A percentile compares a stretch with the other conserved stretches of the same genome.
These are phyloP conservation scores for Sinocyclocheilus anshuiensis DNA, from an alignment of 2,113 vertebrate genomes.

Conservation along the genomic window DNA sequence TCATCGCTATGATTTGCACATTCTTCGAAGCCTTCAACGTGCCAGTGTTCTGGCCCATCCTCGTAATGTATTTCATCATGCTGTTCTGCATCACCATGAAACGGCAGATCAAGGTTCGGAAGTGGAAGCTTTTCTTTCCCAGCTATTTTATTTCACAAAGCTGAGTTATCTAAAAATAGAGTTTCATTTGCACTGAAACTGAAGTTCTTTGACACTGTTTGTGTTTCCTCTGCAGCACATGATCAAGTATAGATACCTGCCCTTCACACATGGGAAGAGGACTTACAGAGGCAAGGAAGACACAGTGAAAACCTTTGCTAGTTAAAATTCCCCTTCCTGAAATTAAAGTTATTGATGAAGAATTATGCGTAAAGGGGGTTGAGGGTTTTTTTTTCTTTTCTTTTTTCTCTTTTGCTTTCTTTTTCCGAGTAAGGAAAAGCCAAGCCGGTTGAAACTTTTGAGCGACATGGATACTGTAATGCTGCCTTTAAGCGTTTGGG, in stretches of 20 bases:
- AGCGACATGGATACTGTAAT: constrained; percentile 81
- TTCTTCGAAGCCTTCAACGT: constrained; percentile 99
- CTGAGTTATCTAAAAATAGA: background rate
- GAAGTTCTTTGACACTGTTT: constrained; percentile 13
- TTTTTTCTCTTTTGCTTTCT: constrained; percentile 44
- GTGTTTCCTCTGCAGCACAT: constrained; percentile 84
- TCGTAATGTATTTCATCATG: constrained; percentile 99
- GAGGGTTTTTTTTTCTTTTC: constrained; percentile 62
- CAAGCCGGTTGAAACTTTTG: constrained; percentile 71
- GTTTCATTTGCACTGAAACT: background rate
- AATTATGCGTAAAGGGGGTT: constrained; percentile 59
- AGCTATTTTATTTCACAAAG: background rate
- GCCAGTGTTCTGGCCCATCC: constrained; percentile 98
- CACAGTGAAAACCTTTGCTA: constrained; percentile 92
- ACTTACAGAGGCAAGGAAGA: constrained; percentile 99
- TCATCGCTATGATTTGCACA: constrained; percentile 95
- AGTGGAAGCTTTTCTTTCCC: background rate
- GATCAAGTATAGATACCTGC: constrained; percentile 99
- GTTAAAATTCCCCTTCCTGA: constrained; percentile 79
- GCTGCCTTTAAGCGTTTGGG: constrained; percentile 52
- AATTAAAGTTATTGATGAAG: constrained; percentile 66
- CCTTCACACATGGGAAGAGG: constrained; percentile 98
- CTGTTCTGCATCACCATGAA: constrained; percentile 99
- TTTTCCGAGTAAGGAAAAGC: constrained; percentile 63
- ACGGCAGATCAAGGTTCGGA: constrained; percentile 96